phyloP scores from a whole-genome alignment of 2,113 vertebrate genomes.

The Xiphorhynchus elegans region DNA sequence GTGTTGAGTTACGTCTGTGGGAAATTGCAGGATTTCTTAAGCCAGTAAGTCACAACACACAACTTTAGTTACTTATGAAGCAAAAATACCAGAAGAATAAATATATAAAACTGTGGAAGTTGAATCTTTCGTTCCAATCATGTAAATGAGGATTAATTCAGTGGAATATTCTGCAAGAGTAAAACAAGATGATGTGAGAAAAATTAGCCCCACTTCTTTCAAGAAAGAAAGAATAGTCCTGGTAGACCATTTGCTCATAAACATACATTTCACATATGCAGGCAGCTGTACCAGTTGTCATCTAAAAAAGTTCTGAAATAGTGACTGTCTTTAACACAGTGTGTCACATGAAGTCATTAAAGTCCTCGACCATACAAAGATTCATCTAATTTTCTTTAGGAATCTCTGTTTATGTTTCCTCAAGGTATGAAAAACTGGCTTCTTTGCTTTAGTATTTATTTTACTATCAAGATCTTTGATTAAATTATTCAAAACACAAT shows the following conservation, averaged over 20 bases:
- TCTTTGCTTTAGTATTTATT: background rate
- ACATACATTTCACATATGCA: background rate
- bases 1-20: background rate
- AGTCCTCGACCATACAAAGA: fast-evolving
- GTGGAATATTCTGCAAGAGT: background rate
- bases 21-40: background rate
- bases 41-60: background rate
- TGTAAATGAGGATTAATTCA: background rate
- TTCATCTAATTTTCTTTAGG: background rate
- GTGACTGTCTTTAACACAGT: background rate
- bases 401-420: background rate
- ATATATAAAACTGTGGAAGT: background rate
- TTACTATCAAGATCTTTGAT: fast-evolving
- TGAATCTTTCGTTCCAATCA: background rate
- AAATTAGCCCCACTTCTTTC: background rate
- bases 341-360: background rate
- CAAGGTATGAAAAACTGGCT: background rate
- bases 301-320: background rate
- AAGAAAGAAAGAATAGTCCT: background rate
- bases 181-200: background rate
- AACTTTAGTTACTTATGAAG: background rate
- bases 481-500: background rate
- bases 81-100: background rate
- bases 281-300: background rate
- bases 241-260: background rate